Evolutionary conservation across 2,888 invertebrate genomes (phyloP).

Genomic region (Athalia cordata): DNA sequence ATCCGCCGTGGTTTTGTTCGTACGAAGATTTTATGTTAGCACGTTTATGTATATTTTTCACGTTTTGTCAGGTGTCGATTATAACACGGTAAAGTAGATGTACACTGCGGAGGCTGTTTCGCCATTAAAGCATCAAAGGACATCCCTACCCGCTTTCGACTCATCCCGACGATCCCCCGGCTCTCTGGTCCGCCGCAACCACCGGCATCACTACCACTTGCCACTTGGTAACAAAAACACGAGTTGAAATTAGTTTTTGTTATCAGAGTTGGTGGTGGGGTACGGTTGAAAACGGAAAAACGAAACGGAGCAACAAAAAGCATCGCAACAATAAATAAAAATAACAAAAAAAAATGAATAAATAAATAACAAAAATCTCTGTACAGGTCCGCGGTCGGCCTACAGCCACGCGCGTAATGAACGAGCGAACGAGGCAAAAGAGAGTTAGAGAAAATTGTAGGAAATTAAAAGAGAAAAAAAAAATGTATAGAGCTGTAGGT

Average conservation of each 20-base stretch:
- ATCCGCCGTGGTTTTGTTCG: too few species aligned
- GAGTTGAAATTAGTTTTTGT: constrained; percentile 42
- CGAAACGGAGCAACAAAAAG: background rate
- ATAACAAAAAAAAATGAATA: background rate
- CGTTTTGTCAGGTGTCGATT: background rate
- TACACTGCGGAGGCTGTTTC: background rate
- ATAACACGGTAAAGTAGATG: background rate
- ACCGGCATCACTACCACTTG: background rate
- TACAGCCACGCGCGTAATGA: too few species aligned
- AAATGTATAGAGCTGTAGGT: too few species aligned
- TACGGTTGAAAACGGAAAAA: background rate
- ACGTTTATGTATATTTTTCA: background rate
- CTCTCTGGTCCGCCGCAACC: background rate
- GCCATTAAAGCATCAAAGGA: constrained; percentile 11
- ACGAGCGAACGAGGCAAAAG: too few species aligned
- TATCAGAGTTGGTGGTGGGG: background rate
- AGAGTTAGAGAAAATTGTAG: too few species aligned
- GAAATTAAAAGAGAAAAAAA: too few species aligned
- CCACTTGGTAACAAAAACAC: background rate
- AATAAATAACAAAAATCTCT: too few species aligned
- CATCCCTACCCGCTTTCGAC: background rate
- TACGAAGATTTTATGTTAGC: background rate
- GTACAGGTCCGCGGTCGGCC: too few species aligned
- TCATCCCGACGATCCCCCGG: background rate
- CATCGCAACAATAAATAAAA: background rate